A percentile compares a stretch with the other conserved stretches of the same genome.
Evolutionary conservation across 2,113 vertebrate species (phyloP).

Genomic region (Emydocephalus ijimae): DNA sequence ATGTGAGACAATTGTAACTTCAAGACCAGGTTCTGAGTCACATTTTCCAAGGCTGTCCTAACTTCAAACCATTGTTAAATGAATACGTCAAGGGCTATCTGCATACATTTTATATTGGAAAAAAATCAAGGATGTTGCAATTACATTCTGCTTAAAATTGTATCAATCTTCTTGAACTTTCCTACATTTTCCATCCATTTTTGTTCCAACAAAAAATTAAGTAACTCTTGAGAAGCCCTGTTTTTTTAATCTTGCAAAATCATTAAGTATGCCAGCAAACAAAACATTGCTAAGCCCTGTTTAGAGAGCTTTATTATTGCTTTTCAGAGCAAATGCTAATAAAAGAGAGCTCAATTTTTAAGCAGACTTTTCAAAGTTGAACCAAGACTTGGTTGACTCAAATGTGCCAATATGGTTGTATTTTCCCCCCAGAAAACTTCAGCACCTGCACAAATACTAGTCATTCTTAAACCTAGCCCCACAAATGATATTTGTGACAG

Average conservation of each 20-base stretch:
- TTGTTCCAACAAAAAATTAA: not conserved
- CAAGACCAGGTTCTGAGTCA: not conserved
- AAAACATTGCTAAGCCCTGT: not conserved
- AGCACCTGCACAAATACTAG: not conserved
- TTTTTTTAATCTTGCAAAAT: constrained; percentile 9
- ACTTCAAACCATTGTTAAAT: not conserved
- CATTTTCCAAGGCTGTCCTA: not conserved
- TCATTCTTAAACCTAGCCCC: not conserved
- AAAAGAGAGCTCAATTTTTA: not conserved
- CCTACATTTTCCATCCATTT: constrained; percentile 7
- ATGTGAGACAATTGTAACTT: not conserved
- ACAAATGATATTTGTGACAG: not conserved
- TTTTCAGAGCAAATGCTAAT: constrained; percentile 1
- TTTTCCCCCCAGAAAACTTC: not conserved
- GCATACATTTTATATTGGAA: not conserved
- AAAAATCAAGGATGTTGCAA: constrained; percentile 5
- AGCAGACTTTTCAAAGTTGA: not conserved
- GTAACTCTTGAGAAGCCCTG: not conserved
- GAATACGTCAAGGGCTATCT: not conserved
- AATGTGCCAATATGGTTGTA: not conserved
- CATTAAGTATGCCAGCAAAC: not conserved
- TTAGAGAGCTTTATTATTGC: not conserved
- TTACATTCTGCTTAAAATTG: not conserved
- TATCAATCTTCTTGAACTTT: not conserved
- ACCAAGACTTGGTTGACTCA: not conserved